Percentiles rank a stretch among this genome's conserved stretches.
phyloP scores from a whole-genome alignment of 2,888 invertebrate genomes.

The Amorpha juglandis region DNA sequence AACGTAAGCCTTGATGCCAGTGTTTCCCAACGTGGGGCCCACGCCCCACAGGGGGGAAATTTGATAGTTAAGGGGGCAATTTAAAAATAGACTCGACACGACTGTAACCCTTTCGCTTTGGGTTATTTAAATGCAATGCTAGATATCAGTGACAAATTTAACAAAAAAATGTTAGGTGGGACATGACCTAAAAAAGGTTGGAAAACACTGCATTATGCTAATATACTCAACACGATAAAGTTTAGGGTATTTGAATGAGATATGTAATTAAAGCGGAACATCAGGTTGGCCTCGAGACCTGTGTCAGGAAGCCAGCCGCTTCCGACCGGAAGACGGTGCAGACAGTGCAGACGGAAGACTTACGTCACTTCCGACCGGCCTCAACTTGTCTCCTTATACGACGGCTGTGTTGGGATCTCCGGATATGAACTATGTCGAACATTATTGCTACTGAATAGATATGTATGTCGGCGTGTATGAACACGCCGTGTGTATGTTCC shows the following conservation, averaged over 20 bases:
- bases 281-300: constrained; percentile 57
- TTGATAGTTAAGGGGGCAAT: too few species aligned
- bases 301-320: constrained; percentile 66
- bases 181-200: too few species aligned
- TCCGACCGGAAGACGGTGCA: constrained; percentile 72
- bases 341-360: constrained; percentile 56
- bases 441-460: constrained; percentile 5
- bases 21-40: too few species aligned
- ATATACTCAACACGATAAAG: neutral
- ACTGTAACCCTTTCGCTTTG: too few species aligned
- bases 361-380: constrained; percentile 64
- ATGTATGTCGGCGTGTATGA: neutral
- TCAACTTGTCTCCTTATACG: constrained; percentile 38
- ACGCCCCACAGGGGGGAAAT: too few species aligned
- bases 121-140: too few species aligned
- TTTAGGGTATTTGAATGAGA: constrained; percentile 19
- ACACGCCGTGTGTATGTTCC: too few species aligned
- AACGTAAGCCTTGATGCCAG: too few species aligned
- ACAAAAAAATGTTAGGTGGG: too few species aligned
- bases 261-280: constrained; percentile 45
- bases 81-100: too few species aligned
- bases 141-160: too few species aligned
- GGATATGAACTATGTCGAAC: constrained; percentile 31
- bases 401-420: constrained; percentile 35
- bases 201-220: too few species aligned